Evolutionary conservation across 1,140 invertebrate genomes (phyloP).

Genomic region (Drosophila ogumai): DNA sequence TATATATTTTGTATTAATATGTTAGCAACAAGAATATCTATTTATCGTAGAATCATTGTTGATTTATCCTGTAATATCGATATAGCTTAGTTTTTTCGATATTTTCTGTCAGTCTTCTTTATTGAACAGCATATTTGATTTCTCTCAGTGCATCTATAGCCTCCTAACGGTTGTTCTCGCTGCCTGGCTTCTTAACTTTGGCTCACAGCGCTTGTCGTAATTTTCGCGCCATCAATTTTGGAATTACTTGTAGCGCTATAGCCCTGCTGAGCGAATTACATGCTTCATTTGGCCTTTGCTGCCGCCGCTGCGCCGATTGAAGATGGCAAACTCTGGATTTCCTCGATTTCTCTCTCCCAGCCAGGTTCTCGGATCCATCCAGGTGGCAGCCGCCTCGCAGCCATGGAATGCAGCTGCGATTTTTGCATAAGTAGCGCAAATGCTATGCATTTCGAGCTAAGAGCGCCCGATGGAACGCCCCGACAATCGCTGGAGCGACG

Average conservation of each 20-base stretch:
- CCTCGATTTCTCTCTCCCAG: background rate
- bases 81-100: background rate
- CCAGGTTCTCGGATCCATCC: slow-evolving; percentile 8
- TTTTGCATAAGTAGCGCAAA: slow-evolving; percentile 77
- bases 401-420: slow-evolving; percentile 53
- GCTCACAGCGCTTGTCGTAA: slow-evolving; percentile 72
- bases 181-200: slow-evolving; percentile 64
- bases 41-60: too few relatives aligned
- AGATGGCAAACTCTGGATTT: slow-evolving; percentile 38
- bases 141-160: slow-evolving; percentile 3
- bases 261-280: slow-evolving; percentile 62
- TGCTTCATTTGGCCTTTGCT: slow-evolving; percentile 66
- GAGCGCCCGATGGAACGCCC: slow-evolving; percentile 25
- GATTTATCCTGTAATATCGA: background rate
- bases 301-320: slow-evolving; percentile 32
- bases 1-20: too few relatives aligned
- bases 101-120: background rate
- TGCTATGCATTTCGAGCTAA: slow-evolving; percentile 69
- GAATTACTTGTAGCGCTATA: slow-evolving; percentile 68
- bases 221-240: slow-evolving; percentile 79
- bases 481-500: slow-evolving; percentile 52
- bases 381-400: slow-evolving; percentile 16
- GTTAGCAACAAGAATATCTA: too few relatives aligned
- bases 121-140: rapidly evolving
- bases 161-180: slow-evolving; percentile 62